Base-by-base conservation (phyloP, 1,140 invertebrate species). In the Zaprionus kolodkinae region DNA sequence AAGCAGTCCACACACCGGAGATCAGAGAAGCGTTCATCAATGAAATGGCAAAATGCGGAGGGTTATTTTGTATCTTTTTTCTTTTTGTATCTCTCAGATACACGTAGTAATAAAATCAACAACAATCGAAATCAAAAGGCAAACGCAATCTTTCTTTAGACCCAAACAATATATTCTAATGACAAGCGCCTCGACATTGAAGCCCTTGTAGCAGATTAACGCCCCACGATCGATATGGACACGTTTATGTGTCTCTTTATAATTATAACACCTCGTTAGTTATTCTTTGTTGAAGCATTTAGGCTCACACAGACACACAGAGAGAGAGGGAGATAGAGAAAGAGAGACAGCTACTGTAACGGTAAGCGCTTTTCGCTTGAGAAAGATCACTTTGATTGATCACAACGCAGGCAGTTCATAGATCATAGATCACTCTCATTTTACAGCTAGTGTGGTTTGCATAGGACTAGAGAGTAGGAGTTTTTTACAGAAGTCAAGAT, bases 241-340 rank as follows among this genome's bases (percentile, higher is more conserved):
- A 66, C 64, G 67, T 70, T 52, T 75, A 75, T 78, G 60, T 73
- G 70, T 76, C 73, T 76, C 63, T 70, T 60, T 75, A 88, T 79
- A 84, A 91, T 89, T 91, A 85, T 91, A 85, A 82, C 88, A 91
- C 72, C 89, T 91, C 88, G 88, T 91, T 91, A 89, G 88, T 85
- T 70, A 59, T 80, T 91, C 79, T 84, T 91, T 88, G 84, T 88
- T 78, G 60, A 54, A 76, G 66, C 84, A 88, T 88, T 88, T 88
- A 83, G 73, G 67, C 72, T 61, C 69, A 66, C 50, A 65, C 48
- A 55, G 35, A 69, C 30, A 50, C 21, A 30, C 17, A 57, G 15
- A 57, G 13, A 52, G 33, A 63, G 30, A 50, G 40, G 21, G 21
- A 21, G 21, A 21, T 21, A 21, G 21, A 15, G 12, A 25, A 12